A percentile compares a stretch with the other conserved stretches of the same genome.
These are phyloP conservation scores for Paramormyrops hopkinsi DNA, from an alignment of 2,797 vertebrate genomes.

Conservation along the genomic window DNA sequence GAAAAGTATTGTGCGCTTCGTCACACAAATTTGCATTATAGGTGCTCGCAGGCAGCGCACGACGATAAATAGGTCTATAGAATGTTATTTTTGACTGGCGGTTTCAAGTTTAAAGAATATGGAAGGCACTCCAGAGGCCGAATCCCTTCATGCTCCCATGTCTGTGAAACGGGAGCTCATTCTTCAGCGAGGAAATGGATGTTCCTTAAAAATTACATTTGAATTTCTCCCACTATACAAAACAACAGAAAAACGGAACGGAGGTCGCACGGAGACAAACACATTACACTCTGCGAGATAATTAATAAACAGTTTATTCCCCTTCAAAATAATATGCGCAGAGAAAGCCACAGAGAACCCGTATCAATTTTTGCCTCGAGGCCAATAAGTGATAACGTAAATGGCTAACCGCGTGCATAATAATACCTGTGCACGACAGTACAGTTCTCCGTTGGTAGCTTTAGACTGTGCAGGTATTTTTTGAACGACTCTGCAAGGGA, in stretches of 20 bases:
- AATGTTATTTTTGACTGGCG: conserved; percentile 49
- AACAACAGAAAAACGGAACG: conserved; percentile 28
- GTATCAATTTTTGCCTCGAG: background rate
- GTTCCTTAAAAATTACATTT: conserved; percentile 37
- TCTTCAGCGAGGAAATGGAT: conserved; percentile 28
- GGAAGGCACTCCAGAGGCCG: conserved; percentile 40
- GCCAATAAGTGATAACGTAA: background rate
- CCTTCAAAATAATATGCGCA: background rate
- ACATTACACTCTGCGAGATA: background rate
- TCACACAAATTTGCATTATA: conserved; percentile 49
- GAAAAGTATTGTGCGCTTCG: conserved; percentile 50
- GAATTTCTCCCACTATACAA: conserved; percentile 43
- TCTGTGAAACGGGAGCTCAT: conserved; percentile 42
- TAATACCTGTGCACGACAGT: background rate
- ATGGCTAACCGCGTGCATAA: background rate
- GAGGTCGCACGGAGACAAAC: background rate
- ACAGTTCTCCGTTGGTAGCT: conserved; percentile 7
- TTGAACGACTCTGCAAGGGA: conserved; percentile 48
- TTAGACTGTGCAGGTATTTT: conserved; percentile 46
- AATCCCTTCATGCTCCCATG: conserved; percentile 29
- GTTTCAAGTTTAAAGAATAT: conserved; percentile 44
- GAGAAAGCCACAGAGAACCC: background rate
- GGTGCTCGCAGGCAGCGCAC: conserved; percentile 50
- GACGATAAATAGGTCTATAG: conserved; percentile 49
- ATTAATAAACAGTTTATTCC: background rate